phyloP scores from a whole-genome alignment of 2,797 vertebrate species.

The Rallus crepitans region DNA sequence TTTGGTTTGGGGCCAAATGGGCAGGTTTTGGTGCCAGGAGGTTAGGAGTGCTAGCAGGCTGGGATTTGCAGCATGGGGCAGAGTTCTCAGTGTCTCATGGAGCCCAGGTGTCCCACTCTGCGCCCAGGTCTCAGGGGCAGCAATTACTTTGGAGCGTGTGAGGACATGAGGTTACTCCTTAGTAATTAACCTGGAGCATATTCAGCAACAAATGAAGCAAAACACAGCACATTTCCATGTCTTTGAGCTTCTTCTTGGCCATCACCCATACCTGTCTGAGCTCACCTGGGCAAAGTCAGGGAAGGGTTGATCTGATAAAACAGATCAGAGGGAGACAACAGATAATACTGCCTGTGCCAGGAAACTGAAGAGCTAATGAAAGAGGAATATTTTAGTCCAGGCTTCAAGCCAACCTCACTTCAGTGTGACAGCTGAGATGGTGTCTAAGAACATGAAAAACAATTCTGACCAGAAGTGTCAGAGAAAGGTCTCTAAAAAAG shows the following conservation, averaged over 20 bases:
- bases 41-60: neutral
- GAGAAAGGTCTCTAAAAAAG: neutral
- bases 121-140: neutral
- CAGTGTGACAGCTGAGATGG: neutral
- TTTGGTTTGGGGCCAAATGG: neutral
- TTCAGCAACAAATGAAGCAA: neutral
- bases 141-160: neutral
- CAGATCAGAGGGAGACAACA: neutral
- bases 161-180: neutral
- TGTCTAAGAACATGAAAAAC: neutral
- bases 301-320: neutral
- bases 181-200: neutral
- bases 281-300: neutral
- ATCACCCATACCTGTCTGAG: neutral
- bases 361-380: neutral
- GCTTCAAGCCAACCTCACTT: constrained; percentile 11
- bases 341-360: neutral
- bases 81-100: neutral
- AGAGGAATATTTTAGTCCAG: neutral
- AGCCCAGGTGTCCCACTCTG: neutral
- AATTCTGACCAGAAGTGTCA: neutral
- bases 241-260: neutral
- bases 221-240: neutral
- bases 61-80: neutral
- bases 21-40: neutral